Conservation (phyloP, 2,113 vertebrate species). For the Cariama cristata region DNA sequence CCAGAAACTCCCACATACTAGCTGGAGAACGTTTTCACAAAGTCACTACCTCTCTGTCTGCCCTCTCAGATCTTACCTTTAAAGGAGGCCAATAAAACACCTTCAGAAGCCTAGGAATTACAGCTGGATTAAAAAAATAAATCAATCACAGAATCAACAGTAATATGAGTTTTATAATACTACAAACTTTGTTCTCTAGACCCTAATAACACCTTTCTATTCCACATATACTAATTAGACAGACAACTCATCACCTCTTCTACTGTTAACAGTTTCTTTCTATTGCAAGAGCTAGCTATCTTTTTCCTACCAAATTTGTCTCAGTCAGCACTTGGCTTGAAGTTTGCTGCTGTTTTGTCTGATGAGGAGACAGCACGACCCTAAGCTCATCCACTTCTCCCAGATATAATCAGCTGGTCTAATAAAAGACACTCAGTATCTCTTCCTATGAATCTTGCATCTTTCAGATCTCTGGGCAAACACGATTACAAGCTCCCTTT, state of each 20-base stretch:
- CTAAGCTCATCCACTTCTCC: background rate
- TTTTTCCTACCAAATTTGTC: background rate
- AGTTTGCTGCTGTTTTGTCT: background rate
- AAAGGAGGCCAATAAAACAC: background rate
- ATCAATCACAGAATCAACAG: background rate
- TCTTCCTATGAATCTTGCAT: background rate
- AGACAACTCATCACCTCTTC: background rate
- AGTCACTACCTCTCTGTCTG: background rate
- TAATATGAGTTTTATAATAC: background rate
- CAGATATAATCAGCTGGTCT: background rate
- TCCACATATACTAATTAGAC: background rate
- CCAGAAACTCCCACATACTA: background rate
- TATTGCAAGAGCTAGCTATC: background rate
- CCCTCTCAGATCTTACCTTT: background rate
- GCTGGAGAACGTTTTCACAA: background rate
- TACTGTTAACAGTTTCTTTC: background rate
- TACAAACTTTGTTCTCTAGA: background rate
- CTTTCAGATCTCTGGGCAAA: background rate
- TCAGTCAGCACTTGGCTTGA: background rate
- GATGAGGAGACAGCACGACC: accelerated
- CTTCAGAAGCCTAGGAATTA: background rate
- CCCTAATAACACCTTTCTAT: background rate
- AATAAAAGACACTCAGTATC: background rate
- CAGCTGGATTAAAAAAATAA: background rate
- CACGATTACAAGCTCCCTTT: background rate